These are phyloP conservation scores for Ceratina australensis DNA, from an alignment of 1,140 invertebrate species.

Conservation along the genomic window DNA sequence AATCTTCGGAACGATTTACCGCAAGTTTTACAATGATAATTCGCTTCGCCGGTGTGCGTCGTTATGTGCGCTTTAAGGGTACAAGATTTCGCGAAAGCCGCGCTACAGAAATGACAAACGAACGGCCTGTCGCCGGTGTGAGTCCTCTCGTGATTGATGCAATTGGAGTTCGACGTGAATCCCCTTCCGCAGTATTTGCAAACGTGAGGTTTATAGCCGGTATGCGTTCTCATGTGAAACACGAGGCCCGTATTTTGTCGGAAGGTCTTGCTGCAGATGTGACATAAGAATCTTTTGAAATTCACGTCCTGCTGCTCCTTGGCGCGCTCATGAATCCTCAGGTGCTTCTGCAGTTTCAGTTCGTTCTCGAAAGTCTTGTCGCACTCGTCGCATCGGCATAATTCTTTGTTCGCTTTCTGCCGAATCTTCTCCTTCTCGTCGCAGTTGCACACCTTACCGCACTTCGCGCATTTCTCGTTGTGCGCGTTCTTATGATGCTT, in stretches of 20 bases:
- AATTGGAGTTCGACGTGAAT: conserved; percentile 79
- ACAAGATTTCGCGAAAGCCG: conserved; percentile 76
- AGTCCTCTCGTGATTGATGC: conserved; percentile 81
- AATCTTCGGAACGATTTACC: conserved; percentile 80
- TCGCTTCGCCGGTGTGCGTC: conserved; percentile 75
- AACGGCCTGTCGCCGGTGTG: conserved; percentile 83
- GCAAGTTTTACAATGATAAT: conserved; percentile 78
- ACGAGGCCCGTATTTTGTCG: conserved; percentile 77
- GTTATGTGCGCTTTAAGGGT: conserved; percentile 78
- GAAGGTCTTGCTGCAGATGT: conserved; percentile 75
- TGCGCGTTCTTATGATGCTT: conserved; percentile 68
- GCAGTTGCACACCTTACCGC: conserved; percentile 46
- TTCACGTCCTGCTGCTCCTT: conserved; percentile 69
- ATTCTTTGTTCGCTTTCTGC: conserved; percentile 76
- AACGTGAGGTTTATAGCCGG: conserved; percentile 85
- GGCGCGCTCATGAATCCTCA: conserved; percentile 70
- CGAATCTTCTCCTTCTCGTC: conserved; percentile 36
- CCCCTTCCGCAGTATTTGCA: conserved; percentile 86
- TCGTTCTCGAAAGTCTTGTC: conserved; percentile 81
- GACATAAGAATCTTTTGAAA: conserved; percentile 73
- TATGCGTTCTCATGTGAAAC: conserved; percentile 86
- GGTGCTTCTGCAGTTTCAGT: conserved; percentile 75
- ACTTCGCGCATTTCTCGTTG: conserved; percentile 42
- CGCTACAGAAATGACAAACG: conserved; percentile 81
- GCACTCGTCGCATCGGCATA: conserved; percentile 84